These are phyloP conservation scores for rat (Rattus norvegicus) DNA, from an alignment of 2,113 vertebrate species.

Conservation along the genomic window DNA sequence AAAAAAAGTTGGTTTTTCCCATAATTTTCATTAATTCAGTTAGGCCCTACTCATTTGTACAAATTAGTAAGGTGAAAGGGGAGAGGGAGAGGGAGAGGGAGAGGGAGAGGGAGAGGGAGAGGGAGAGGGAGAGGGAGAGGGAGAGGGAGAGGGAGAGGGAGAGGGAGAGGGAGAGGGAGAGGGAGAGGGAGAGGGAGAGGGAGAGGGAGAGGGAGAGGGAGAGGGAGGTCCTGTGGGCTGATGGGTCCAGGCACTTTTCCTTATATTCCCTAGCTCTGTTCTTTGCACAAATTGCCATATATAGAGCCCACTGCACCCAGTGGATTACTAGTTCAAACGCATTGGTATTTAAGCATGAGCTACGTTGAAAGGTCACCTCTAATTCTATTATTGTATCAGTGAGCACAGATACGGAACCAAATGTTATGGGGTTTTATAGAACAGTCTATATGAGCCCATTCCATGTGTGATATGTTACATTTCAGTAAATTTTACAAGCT, in stretches of 20 bases:
- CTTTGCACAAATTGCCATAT: background rate
- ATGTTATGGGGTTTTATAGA: background rate
- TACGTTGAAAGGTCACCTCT: background rate
- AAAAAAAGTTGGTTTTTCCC: background rate
- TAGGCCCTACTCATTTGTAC: background rate
- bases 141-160: background rate
- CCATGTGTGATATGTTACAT: background rate
- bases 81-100: background rate
- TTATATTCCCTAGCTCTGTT: background rate
- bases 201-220: background rate
- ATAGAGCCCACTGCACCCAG: background rate
- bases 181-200: background rate
- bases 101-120: background rate
- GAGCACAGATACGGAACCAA: conserved; percentile 7
- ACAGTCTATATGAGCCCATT: background rate
- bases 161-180: background rate
- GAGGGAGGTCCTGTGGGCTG: background rate
- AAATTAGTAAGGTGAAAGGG: background rate
- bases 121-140: background rate
- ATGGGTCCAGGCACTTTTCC: background rate
- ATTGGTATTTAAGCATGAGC: background rate
- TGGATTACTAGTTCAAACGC: background rate
- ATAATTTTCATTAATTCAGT: conserved; percentile 40
- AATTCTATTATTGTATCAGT: background rate
- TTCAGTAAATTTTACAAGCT: background rate